Evolutionary conservation across 2,888 invertebrate species (phyloP), one percentile per base, ranked within the genome.

Genomic region (Monopis laevigella): DNA sequence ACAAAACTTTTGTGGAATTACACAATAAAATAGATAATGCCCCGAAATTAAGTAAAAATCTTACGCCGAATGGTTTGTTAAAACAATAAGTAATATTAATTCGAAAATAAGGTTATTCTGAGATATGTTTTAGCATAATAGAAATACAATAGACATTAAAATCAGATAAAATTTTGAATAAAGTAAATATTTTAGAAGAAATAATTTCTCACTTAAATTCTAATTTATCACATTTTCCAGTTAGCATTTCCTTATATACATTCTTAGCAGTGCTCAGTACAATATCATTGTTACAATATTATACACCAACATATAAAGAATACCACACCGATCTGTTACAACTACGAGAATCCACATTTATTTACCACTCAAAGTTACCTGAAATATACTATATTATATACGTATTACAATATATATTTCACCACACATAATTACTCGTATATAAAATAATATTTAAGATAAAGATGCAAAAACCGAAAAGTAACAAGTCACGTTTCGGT

Each of bases 161-260:
- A 29, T 29, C 12, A 6, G 17, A 16, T 32, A 32, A 32, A 32
- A 32, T 11, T 29, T 32, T 17, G 32, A 17, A 32, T 32, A 17
- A 32, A 14, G 32, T 17, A 32, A 36, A 21, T n/a, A 24, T 10
- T 24, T 24, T 24, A 10, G 61, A 59, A 59, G 48, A 62, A 60
- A 56, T 62, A 62, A 62, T 29, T 40, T 29, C 18, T 28, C 32
- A 64, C 69, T 70, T 77, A 72, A 68, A 55, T 55, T 54, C 73
- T 75, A 75, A 59, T 74, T 67, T 78, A 78, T 80, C 77, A 78
- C 78, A 80, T 74, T 78, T 40, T 71, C 64, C 67, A 71, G 67
- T 68, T 67, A 70, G 69, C 72, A 73, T 68, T 60, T 58, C 57
- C 62, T 58, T 71, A 72, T 74, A 61, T 70, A 74, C 72, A 71